A percentile compares a stretch with the other conserved stretches of the same genome.
These are phyloP conservation scores for Charina bottae DNA, from an alignment of 2,113 vertebrate genomes.

Conservation along the genomic window DNA sequence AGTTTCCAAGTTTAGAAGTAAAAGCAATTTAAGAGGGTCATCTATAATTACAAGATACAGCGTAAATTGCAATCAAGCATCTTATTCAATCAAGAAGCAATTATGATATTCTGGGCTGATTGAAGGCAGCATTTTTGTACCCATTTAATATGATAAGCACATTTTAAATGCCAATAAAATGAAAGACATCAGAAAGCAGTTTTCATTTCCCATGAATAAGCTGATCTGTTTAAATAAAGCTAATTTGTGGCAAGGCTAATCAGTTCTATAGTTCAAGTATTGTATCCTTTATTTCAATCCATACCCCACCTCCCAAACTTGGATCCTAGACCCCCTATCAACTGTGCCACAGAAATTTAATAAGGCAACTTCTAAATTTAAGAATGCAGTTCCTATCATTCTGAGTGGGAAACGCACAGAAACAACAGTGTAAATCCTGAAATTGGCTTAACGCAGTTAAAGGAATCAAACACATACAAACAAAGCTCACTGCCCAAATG, in stretches of 20 bases:
- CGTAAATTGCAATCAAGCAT: slow-evolving; percentile 35
- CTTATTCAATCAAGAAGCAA: slow-evolving; percentile 52
- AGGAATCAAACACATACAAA: no score
- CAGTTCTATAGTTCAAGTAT: neutral
- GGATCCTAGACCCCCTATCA: no score
- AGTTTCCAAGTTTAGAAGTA: neutral
- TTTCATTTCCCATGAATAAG: slow-evolving; percentile 22
- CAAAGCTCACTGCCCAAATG: no score
- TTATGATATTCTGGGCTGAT: slow-evolving; percentile 36
- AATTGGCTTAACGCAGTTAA: no score
- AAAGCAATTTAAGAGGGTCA: slow-evolving; percentile 27
- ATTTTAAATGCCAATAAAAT: slow-evolving; percentile 30
- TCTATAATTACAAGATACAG: slow-evolving; percentile 31
- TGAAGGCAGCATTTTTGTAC: slow-evolving; percentile 38
- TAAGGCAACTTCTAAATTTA: no score
- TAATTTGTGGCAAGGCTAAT: neutral
- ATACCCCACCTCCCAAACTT: no score
- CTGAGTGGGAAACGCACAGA: no score
- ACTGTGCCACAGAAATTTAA: no score
- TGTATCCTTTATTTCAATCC: neutral
- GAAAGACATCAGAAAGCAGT: neutral
- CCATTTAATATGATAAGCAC: slow-evolving; percentile 19
- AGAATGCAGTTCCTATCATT: no score
- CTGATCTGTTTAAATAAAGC: neutral
- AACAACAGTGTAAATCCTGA: no score